Conservation (phyloP, 2,888 invertebrate species). For the Nymphalis c-album region DNA sequence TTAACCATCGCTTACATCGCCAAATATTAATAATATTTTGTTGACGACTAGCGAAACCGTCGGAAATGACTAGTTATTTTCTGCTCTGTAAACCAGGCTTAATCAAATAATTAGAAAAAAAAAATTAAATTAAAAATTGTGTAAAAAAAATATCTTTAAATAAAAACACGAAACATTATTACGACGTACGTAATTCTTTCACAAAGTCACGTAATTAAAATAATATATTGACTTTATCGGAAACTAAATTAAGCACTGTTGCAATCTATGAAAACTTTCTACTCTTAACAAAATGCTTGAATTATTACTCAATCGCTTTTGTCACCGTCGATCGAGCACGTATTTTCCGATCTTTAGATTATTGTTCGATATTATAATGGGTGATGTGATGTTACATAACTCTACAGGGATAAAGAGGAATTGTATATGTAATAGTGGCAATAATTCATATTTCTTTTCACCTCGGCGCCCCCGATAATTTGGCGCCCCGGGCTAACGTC, state of each 20-base stretch:
- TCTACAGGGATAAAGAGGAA: background rate
- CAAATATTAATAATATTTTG: too few relatives aligned
- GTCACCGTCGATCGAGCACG: slow-evolving; percentile 28
- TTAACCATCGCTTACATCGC: too few relatives aligned
- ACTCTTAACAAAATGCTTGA: slow-evolving; percentile 24
- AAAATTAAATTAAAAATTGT: too few relatives aligned
- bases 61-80: too few relatives aligned
- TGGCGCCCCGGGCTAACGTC: too few relatives aligned
- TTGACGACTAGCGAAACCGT: too few relatives aligned
- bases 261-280: slow-evolving; percentile 28
- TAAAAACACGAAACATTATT: background rate
- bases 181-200: background rate
- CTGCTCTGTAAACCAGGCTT: too few relatives aligned
- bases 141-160: background rate
- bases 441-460: too few relatives aligned
- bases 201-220: slow-evolving; percentile 13
- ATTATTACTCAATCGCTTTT: slow-evolving; percentile 27
- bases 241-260: slow-evolving; percentile 4
- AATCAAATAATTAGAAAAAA: too few relatives aligned
- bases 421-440: too few relatives aligned
- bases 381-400: background rate
- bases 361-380: slow-evolving; percentile 20
- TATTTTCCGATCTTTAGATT: slow-evolving; percentile 27
- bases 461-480: too few relatives aligned
- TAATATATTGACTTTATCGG: slow-evolving; percentile 4